Evolutionary conservation across 2,797 vertebrate genomes (phyloP).

Genomic region (Triplophysa yarkandensis): DNA sequence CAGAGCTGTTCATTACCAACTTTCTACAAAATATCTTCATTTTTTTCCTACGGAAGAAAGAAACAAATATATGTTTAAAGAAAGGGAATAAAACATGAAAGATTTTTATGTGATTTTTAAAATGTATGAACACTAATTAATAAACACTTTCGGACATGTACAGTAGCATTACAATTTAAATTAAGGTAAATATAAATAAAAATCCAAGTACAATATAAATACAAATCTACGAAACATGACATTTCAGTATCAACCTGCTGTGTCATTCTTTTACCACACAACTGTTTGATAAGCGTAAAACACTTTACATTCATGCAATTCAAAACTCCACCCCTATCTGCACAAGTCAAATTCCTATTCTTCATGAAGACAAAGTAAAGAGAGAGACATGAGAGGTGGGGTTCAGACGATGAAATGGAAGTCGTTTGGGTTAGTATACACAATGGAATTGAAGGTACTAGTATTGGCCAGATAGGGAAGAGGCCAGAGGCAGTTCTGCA

Average conservation of each 20-base stretch:
- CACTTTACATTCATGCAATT: constrained; percentile 14
- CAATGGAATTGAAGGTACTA: constrained; percentile 14
- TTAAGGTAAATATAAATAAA: no score
- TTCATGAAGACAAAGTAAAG: constrained; percentile 43
- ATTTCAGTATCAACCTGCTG: neutral
- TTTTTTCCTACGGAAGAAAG: no score
- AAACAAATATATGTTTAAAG: no score
- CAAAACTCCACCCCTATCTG: constrained; percentile 32
- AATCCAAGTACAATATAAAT: neutral
- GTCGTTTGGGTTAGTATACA: constrained; percentile 29
- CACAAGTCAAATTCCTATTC: constrained; percentile 30
- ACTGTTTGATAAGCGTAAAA: constrained; percentile 12
- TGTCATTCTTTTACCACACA: constrained; percentile 10
- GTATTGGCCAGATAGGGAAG: constrained; percentile 28
- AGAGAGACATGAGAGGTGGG: neutral
- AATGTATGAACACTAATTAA: neutral
- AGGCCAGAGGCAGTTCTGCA: constrained; percentile 1
- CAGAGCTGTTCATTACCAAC: no score
- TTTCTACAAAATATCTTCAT: no score
- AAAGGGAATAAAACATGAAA: no score
- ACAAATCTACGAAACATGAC: neutral
- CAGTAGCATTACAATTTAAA: neutral
- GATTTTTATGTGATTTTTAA: no score
- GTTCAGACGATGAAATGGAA: constrained; percentile 29
- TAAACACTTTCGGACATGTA: neutral